phyloP scores from a whole-genome alignment of 2,888 invertebrate genomes.

The Chorisops tibialis region DNA sequence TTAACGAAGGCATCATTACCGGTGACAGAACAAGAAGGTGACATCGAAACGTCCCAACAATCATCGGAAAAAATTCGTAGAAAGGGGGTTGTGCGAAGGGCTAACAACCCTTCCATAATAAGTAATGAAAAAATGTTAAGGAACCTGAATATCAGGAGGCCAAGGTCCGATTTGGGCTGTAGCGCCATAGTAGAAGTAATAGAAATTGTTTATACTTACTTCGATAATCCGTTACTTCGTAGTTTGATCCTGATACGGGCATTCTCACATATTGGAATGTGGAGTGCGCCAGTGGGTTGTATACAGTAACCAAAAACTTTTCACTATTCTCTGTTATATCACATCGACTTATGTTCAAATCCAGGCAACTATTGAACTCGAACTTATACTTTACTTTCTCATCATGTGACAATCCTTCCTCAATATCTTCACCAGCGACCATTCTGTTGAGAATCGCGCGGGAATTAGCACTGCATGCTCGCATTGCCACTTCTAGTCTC shows the following conservation, averaged over 20 bases:
- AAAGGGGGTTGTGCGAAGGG: too few relatives aligned
- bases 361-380: constrained; percentile 55
- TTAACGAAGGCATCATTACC: too few relatives aligned
- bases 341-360: constrained; percentile 75
- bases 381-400: constrained; percentile 27
- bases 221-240: constrained; percentile 58
- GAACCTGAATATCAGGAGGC: too few relatives aligned
- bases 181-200: too few relatives aligned
- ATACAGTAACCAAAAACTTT: constrained; percentile 69
- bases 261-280: constrained; percentile 60
- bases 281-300: constrained; percentile 73
- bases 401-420: background rate
- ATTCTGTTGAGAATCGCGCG: constrained; percentile 33
- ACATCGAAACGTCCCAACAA: too few relatives aligned
- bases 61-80: too few relatives aligned
- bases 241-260: constrained; percentile 57
- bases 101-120: too few relatives aligned
- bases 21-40: too few relatives aligned
- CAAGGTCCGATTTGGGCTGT: too few relatives aligned
- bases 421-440: constrained; percentile 20
- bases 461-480: constrained; percentile 52
- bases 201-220: constrained; percentile 11
- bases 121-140: too few relatives aligned
- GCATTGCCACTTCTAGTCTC: constrained; percentile 66
- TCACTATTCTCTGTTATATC: constrained; percentile 58